phyloP scores from a whole-genome alignment of 2,888 invertebrate genomes.

The Patella depressa region DNA sequence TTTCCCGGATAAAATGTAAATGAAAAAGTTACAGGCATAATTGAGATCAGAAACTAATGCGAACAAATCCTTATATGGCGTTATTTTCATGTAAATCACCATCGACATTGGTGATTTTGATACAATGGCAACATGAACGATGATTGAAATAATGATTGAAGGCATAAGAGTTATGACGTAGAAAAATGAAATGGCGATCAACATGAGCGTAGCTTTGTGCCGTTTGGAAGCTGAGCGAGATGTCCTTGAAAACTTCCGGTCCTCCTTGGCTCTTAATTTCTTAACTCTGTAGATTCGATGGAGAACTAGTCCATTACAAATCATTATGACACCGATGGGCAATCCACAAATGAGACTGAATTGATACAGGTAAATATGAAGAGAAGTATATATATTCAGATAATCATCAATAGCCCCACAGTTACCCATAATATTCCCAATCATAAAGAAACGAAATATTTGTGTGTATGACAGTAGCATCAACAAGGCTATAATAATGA shows the following conservation, averaged over 20 bases:
- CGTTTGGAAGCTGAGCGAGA: conserved; percentile 29
- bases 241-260: conserved; percentile 15
- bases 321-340: not conserved
- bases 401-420: conserved; percentile 45
- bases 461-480: conserved; percentile 39
- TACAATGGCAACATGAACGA: conserved; percentile 44
- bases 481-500: conserved; percentile 40
- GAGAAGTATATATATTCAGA: conserved; percentile 16
- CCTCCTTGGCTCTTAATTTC: conserved; percentile 6
- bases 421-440: conserved; percentile 35
- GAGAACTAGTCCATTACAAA: not conserved
- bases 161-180: conserved; percentile 59
- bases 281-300: not conserved
- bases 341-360: conserved; percentile 4
- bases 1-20: conserved; percentile 61
- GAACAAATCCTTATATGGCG: conserved; percentile 44
- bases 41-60: conserved; percentile 55
- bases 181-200: conserved; percentile 57
- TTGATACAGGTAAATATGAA: not conserved
- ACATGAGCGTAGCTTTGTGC: conserved; percentile 59
- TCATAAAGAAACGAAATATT: conserved; percentile 49
- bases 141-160: conserved; percentile 50
- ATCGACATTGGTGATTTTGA: not conserved
- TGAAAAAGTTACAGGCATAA: conserved; percentile 62
- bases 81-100: conserved; percentile 33